These are phyloP conservation scores for Cactoblastis cactorum DNA, from an alignment of 2,888 invertebrate species.

Conservation along the genomic window DNA sequence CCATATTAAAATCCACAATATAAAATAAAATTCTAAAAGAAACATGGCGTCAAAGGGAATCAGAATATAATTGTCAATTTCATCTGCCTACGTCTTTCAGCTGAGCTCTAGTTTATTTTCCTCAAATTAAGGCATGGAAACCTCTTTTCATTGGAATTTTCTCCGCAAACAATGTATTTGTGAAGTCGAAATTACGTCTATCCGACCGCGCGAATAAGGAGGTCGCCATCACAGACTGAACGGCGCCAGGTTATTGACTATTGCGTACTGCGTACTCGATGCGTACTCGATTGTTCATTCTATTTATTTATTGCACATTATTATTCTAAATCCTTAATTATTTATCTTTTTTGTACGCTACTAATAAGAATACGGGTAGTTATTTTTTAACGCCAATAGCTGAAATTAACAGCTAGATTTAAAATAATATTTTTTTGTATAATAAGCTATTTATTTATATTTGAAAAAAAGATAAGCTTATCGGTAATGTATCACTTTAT, in stretches of 20 bases:
- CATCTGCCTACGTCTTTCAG: slow-evolving; percentile 5
- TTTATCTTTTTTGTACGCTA: too few species aligned
- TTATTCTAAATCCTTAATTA: too few species aligned
- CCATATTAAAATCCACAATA: too few species aligned
- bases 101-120: slow-evolving; percentile 11
- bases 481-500: too few species aligned
- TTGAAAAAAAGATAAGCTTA: too few species aligned
- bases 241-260: slow-evolving; percentile 31
- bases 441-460: too few species aligned
- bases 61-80: neutral
- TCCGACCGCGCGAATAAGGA: slow-evolving; percentile 38
- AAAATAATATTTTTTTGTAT: too few species aligned
- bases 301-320: too few species aligned
- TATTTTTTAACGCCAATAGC: too few species aligned
- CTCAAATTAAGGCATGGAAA: slow-evolving; percentile 10
- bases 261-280: neutral
- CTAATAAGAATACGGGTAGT: too few species aligned
- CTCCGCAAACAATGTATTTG: slow-evolving; percentile 15
- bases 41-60: neutral
- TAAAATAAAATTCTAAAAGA: too few species aligned
- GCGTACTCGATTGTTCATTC: neutral
- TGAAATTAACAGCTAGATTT: too few species aligned
- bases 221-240: slow-evolving; percentile 54
- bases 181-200: slow-evolving; percentile 11
- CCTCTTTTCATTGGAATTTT: neutral